Evolutionary conservation across 2,797 vertebrate species (phyloP).

Genomic region (Florisuga fusca): DNA sequence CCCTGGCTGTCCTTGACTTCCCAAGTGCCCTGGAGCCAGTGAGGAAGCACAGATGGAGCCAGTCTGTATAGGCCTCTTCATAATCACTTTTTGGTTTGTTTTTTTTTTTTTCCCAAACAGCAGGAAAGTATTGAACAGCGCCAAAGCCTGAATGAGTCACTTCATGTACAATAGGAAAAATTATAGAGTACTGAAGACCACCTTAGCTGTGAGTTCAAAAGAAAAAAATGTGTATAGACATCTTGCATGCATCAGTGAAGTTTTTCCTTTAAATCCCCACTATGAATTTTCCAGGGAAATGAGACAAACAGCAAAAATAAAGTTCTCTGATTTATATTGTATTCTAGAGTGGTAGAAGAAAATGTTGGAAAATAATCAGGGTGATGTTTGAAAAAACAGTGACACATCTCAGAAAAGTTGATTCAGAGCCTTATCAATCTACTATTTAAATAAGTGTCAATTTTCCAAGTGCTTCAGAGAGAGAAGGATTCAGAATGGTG

Average conservation of each 20-base stretch:
- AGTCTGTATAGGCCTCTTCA: slow-evolving; percentile 32
- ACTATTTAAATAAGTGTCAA: not conserved
- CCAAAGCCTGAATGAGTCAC: slow-evolving; percentile 47
- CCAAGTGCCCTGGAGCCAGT: not conserved
- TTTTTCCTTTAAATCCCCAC: slow-evolving; percentile 44
- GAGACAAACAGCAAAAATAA: slow-evolving; percentile 30
- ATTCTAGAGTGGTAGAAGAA: not conserved
- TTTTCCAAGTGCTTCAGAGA: not conserved
- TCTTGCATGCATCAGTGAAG: not conserved
- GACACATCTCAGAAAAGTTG: not conserved
- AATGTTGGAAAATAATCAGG: slow-evolving; percentile 35
- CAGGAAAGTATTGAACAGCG: slow-evolving; percentile 55
- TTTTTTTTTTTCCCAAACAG: not conserved
- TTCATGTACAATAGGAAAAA: slow-evolving; percentile 41
- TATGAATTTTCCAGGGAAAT: slow-evolving; percentile 53
- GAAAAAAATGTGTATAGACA: not conserved
- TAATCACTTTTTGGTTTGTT: not conserved
- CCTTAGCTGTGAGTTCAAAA: slow-evolving; percentile 18
- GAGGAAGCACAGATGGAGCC: slow-evolving; percentile 65
- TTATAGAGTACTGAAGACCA: not conserved
- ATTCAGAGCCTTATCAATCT: not conserved
- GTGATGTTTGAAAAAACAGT: not conserved
- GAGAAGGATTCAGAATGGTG: not conserved
- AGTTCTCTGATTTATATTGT: slow-evolving; percentile 30
- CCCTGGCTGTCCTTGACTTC: slow-evolving; percentile 50